Base-by-base conservation (phyloP, 1,140 invertebrate genomes). In the Lanistes nyassanus region DNA sequence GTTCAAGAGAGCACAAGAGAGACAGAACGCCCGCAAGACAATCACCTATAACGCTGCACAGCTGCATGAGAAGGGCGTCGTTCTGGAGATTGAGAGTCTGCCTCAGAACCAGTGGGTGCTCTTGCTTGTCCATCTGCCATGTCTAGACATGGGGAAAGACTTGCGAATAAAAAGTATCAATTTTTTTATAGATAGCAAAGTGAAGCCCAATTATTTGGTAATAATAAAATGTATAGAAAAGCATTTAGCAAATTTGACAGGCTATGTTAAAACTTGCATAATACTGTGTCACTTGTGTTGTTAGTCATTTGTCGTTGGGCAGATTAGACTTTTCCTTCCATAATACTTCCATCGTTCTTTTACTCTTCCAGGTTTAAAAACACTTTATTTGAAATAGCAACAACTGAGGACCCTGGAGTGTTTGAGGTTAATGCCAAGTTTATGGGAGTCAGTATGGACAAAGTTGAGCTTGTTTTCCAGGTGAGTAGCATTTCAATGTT, bases 381-480 rank as follows among this genome's bases (percentile, higher is more conserved):
- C 84, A 92, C 94, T 0, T 91, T 92, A 76, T 95, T 95, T 87
- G 94, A 95, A 85, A 94, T 95, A 69, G 90, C 90, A 23, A 92
- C 94, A 2, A 92, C 93, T 0, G 92, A 93, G 55, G 92, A 91
- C 75, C 83, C 88, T 19, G 94, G 94, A 19, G 87, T 94, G 2
- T 95, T 95, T 86, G 91, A 91, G 9, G 91, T 95, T 0, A 92
- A 92, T 79, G 94, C 93, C 21, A 94, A 94, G 82, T 95, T 95
- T 81, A 94, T 95, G 93, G 94, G 94, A 0, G 92, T 94, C 2
- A 92, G 92, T 81, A 92, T 95, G 91, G 94, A 95, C 83, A 93
- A 93, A 75, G 91, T 95, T 26, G 93, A 94, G 56, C 89, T 95
- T 26, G 92, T 94, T 76, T 91, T 90, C 73, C 87, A 95, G 90